Evolutionary conservation across 2,113 vertebrate species (phyloP).

Genomic region (Scomber scombrus): DNA sequence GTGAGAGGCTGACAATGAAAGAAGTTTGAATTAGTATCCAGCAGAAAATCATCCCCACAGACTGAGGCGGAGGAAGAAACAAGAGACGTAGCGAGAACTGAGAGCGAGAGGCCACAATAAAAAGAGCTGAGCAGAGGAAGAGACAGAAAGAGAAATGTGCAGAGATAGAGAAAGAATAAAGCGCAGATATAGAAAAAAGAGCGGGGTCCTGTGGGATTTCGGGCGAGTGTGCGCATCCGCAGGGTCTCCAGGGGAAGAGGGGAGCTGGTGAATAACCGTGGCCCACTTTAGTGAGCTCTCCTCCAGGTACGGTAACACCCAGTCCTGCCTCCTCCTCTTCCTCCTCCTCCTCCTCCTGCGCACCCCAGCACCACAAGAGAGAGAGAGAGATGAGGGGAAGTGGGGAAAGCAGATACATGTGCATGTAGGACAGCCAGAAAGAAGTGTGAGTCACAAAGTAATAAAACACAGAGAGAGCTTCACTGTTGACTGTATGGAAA

Average conservation of each 20-base stretch:
- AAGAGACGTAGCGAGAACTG: constrained; percentile 19
- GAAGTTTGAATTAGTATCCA: constrained; percentile 57
- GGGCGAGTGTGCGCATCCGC: constrained; percentile 54
- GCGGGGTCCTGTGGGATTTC: constrained; percentile 68
- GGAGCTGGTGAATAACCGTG: constrained; percentile 83
- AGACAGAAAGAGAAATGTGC: constrained; percentile 61
- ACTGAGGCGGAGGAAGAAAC: constrained; percentile 44
- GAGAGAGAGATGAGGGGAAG: constrained; percentile 1
- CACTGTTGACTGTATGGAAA: not conserved
- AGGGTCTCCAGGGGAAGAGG: constrained; percentile 66
- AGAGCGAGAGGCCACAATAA: constrained; percentile 58
- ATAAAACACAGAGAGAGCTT: constrained; percentile 28
- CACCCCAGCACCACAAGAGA: constrained; percentile 39
- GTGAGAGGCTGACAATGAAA: constrained; percentile 42
- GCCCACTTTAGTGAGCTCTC: constrained; percentile 82
- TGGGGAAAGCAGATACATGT: constrained; percentile 15
- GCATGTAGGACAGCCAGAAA: constrained; percentile 21
- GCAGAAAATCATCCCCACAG: constrained; percentile 57
- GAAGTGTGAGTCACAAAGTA: constrained; percentile 33
- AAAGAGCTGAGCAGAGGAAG: constrained; percentile 24
- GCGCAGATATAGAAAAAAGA: constrained; percentile 66
- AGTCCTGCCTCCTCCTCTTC: constrained; percentile 49
- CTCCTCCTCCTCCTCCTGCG: constrained; percentile 16
- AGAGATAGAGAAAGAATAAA: constrained; percentile 62
- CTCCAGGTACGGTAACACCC: constrained; percentile 70